Percentiles rank a stretch among this genome's conserved stretches.
Evolutionary conservation across 2,888 invertebrate genomes (phyloP).

Genomic region (Ecdyonurus torrentis): DNA sequence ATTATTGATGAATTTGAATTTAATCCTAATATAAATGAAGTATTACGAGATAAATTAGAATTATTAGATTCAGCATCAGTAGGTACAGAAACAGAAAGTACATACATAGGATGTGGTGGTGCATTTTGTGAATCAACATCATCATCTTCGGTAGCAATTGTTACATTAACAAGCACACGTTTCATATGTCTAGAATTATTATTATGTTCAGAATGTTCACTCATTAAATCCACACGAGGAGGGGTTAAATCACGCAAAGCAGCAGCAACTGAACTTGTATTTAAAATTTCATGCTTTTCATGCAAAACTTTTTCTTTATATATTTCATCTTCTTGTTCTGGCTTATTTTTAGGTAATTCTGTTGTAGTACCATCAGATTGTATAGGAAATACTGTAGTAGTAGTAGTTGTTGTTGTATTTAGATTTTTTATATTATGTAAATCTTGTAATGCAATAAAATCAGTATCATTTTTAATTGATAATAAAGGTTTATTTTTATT

Average conservation of each 20-base stretch:
- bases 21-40: background rate
- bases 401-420: background rate
- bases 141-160: slow-evolving; percentile 54
- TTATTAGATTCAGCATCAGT: slow-evolving; percentile 32
- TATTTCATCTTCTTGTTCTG: background rate
- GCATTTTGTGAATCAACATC: slow-evolving; percentile 15
- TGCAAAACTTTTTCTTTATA: background rate
- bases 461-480: background rate
- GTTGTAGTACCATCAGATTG: too few relatives aligned
- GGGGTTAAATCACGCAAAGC: background rate
- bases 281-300: background rate
- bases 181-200: slow-evolving; percentile 21
- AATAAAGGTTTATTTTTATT: too few relatives aligned
- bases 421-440: too few relatives aligned
- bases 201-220: background rate
- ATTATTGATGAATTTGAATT: background rate
- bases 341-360: background rate
- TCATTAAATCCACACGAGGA: background rate
- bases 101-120: slow-evolving; percentile 48
- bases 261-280: too few relatives aligned
- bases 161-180: slow-evolving; percentile 63
- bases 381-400: too few relatives aligned
- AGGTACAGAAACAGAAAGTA: slow-evolving; percentile 65
- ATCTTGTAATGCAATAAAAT: too few relatives aligned
- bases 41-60: background rate